Evolutionary conservation across 53 echinoderm and acorn worm genomes (phyloP), one percentile per base, ranked within the genome.

Genomic region (Hippasteria phrygiana): DNA sequence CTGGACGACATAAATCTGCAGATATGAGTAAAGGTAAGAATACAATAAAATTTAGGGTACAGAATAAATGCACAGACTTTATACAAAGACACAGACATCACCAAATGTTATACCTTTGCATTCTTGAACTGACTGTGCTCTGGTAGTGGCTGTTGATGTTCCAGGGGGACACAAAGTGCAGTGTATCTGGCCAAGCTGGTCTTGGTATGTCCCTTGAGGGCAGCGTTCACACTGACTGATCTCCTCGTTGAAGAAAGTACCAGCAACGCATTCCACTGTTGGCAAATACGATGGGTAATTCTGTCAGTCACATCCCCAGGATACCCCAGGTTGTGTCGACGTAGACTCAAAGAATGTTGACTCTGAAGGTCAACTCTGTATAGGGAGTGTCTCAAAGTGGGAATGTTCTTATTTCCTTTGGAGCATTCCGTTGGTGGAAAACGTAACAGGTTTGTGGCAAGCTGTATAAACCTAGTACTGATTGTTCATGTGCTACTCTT

Each of bases 61-160:
- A 59, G 59, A 24, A 59, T 5, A 1, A 0, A 3, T 26, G 20
- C 13, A 51, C 5, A 51, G 9, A 17, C 2, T 8, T 17, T 2
- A 51, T 17, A 51, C 14, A 51, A 51, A 51, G 14, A 51, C 51
- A 51, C 1, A 51, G 16, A 51, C 2, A 2, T 8, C 3, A 51
- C 51, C 14, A 51, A 51, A 51, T 35, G n/a, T 18, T 93, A 6
- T 89, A 96, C 97, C 91, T 92, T 93, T 93, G 39, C 97, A 96
- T 5, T 93, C 92, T n/a, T 90, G 79, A 11, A 75, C 3, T 5
- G 93, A 90, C 51, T 92, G 77, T 22, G 93, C 80, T 64, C 93
- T 90, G 35, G 65, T 56, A 1, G 17, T 24, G 32, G 43, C 71
- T 27, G 97, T 95, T 33, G 93, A 93, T 4, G 92, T 90, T 18